A percentile compares a stretch with the other conserved stretches of the same genome.
phyloP scores from a whole-genome alignment of 2,888 invertebrate genomes.

The Drosophila putrida region DNA sequence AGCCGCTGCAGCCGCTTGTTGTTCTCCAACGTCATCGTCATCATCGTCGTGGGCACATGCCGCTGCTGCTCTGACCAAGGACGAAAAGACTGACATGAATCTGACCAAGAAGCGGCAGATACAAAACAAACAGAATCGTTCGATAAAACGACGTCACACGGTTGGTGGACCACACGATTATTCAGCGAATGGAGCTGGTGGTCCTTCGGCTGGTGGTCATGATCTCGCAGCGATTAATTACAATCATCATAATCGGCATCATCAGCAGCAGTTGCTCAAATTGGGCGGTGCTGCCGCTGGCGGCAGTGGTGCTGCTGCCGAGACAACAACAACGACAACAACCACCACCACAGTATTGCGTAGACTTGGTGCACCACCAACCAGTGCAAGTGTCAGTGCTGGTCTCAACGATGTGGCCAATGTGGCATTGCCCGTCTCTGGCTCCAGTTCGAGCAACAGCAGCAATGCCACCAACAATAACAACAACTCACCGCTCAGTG shows the following conservation, averaged over 20 bases:
- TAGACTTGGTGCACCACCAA: slow-evolving; percentile 51
- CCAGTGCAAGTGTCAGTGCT: slow-evolving; percentile 44
- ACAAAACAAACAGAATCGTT: slow-evolving; percentile 86
- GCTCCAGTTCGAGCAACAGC: slow-evolving; percentile 50
- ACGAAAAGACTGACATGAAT: slow-evolving; percentile 92
- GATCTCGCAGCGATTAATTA: slow-evolving; percentile 71
- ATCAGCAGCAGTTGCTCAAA: slow-evolving; percentile 70
- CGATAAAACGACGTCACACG: slow-evolving; percentile 95
- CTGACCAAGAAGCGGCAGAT: slow-evolving; percentile 90
- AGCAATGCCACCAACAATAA: slow-evolving; percentile 59
- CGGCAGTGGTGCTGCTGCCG: slow-evolving; percentile 46
- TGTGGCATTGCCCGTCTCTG: slow-evolving; percentile 43
- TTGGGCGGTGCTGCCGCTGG: slow-evolving; percentile 43
- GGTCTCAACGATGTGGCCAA: slow-evolving; percentile 35
- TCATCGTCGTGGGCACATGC: slow-evolving; percentile 73
- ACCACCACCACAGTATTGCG: slow-evolving; percentile 70
- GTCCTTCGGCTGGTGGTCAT: slow-evolving; percentile 43
- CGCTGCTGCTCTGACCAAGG: slow-evolving; percentile 87
- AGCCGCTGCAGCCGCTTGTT: slow-evolving; percentile 74
- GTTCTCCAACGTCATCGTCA: slow-evolving; percentile 71
- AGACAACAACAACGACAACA: slow-evolving; percentile 71
- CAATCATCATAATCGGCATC: slow-evolving; percentile 74
- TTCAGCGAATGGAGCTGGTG: slow-evolving; percentile 59
- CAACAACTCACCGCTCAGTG: slow-evolving; percentile 69
- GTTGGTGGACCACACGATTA: slow-evolving; percentile 97